Evolutionary conservation across 2,113 vertebrate species (phyloP), one percentile per base, ranked within the genome.

Genomic region (Caretta caretta): DNA sequence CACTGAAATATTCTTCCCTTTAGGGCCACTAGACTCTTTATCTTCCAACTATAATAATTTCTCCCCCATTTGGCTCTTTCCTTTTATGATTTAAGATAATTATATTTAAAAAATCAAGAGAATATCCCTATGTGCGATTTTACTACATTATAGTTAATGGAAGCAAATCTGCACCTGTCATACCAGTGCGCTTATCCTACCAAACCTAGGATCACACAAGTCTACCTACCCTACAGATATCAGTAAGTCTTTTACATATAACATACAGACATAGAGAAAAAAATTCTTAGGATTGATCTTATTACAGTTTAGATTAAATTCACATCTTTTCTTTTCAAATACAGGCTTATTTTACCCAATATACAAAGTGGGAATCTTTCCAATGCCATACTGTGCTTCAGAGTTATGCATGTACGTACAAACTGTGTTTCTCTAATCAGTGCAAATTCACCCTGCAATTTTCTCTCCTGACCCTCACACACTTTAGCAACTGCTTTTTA

Each of bases 401-500:
- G 83, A 96, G 96, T 88, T 0, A 38, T 62, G 56, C 95, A 81
- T 90, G 38, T 93, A 93, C 69, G 65, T 84, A 78, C 90, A 90
- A 83, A 38, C 83, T 88, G 12, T 12, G 83, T 84, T 96, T 92
- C 91, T 92, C 90, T 96, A 96, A 95, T 90, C 93, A 95, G 92
- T 93, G 86, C 93, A 97, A 98, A 97, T 92, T 96, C 90, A 95
- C 80, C 88, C 95, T 93, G 95, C 81, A 91, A 85, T 97, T 98
- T 97, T 97, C 83, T 95, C 95, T 88, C 94, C 90, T 84, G 56
- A 95, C 49, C 86, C 83, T 84, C 69, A 92, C 56, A 82, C 80
- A 93, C 94, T 96, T 92, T 78, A 97, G 86, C 93, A 92, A 92
- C 72, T 93, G 54, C 89, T 96, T 92, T 87, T 84, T 49, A 80